Conservation (phyloP, 2,888 invertebrate genomes). For the Hoplodrina blanda region DNA sequence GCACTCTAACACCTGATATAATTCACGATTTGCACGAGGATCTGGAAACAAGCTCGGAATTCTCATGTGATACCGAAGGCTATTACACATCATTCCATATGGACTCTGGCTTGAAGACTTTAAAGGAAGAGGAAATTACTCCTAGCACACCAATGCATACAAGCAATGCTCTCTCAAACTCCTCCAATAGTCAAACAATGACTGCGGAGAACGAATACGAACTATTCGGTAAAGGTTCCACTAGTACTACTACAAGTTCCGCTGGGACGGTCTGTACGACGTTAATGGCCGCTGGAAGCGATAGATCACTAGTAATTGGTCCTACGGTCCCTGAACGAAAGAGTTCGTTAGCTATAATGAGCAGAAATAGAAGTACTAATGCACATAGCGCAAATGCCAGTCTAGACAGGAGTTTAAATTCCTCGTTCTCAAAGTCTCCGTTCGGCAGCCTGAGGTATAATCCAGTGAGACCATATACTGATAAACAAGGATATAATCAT, state of each 20-base stretch:
- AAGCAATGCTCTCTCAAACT: constrained; percentile 93
- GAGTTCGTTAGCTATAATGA: constrained; percentile 93
- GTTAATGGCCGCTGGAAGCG: constrained; percentile 93
- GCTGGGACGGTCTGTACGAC: constrained; percentile 97
- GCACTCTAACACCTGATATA: constrained; percentile 95
- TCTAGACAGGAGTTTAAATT: constrained; percentile 88
- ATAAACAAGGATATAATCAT: constrained; percentile 80
- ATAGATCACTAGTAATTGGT: constrained; percentile 91
- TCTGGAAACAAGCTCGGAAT: constrained; percentile 96
- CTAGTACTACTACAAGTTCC: constrained; percentile 97
- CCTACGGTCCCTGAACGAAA: constrained; percentile 96
- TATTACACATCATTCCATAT: constrained; percentile 99
- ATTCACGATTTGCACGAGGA: constrained; percentile 95
- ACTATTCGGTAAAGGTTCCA: constrained; percentile 97
- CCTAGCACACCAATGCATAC: constrained; percentile 94
- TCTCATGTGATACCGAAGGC: constrained; percentile 99
- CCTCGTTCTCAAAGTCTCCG: constrained; percentile 83
- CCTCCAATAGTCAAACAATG: constrained; percentile 93
- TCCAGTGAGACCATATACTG: constrained; percentile 78
- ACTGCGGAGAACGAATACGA: constrained; percentile 97
- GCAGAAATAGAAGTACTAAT: constrained; percentile 87
- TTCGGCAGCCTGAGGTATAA: constrained; percentile 84
- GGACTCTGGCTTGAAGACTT: constrained; percentile 97
- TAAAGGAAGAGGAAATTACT: constrained; percentile 92
- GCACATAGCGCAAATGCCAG: constrained; percentile 89